These are phyloP conservation scores for Scolanthus callimorphus DNA, from an alignment of 92 coral and sea anemone species.

Conservation along the genomic window DNA sequence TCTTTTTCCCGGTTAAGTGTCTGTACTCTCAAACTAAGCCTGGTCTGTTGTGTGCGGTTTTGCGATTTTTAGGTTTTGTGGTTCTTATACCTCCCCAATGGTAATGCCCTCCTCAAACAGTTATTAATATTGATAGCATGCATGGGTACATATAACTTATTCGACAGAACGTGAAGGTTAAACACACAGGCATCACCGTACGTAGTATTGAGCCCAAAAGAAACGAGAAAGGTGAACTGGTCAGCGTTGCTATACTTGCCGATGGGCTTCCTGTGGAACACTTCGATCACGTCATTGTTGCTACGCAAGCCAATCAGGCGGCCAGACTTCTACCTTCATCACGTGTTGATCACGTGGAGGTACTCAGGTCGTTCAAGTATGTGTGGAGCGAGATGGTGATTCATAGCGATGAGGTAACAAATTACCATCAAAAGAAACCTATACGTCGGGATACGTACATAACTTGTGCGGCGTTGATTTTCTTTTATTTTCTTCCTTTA, in stretches of 20 bases:
- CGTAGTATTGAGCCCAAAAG: neutral
- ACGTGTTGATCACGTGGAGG: neutral
- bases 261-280: conserved; percentile 12
- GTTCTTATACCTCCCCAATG: too few species aligned
- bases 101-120: too few species aligned
- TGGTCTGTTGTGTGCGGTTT: too few species aligned
- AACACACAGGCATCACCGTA: conserved; percentile 1
- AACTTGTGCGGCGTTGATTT: too few species aligned
- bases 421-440: too few species aligned
- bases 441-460: too few species aligned
- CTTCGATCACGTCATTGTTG: conserved; percentile 19
- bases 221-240: neutral
- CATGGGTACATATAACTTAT: too few species aligned
- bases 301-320: conserved; percentile 24
- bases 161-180: conserved; percentile 12
- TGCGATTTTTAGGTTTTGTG: too few species aligned
- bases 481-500: too few species aligned
- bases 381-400: conserved; percentile 18
- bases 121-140: too few species aligned
- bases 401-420: conserved; percentile 17
- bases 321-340: neutral
- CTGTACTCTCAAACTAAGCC: too few species aligned
- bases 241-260: conserved; percentile 2
- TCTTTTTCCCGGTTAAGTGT: too few species aligned
- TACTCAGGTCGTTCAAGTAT: neutral